Evolutionary conservation across 2,113 vertebrate species (phyloP), one percentile per base, ranked within the genome.

Genomic region (Antennarius striatus): DNA sequence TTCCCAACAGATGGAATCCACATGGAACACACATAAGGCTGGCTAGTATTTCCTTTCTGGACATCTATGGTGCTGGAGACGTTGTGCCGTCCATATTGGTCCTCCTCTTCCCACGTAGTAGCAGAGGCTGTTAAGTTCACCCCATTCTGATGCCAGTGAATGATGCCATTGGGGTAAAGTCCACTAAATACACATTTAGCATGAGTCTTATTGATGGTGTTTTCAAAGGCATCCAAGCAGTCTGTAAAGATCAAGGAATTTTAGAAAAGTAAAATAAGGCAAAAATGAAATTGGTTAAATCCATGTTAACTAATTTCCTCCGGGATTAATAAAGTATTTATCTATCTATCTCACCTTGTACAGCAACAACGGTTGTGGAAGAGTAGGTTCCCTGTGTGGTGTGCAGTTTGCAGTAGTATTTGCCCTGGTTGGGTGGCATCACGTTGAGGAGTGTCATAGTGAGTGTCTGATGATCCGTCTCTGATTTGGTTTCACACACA

Each of bases 321-420:
- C n/a, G n/a, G n/a, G n/a, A n/a, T n/a, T n/a, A n/a, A n/a, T n/a
- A n/a, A n/a, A n/a, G n/a, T n/a, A n/a, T n/a, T n/a, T n/a, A n/a
- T n/a, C n/a, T n/a, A n/a, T n/a, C n/a, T n/a, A n/a, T n/a, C 83
- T 84, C 42, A 91, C 89, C 74, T 71, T 75, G 40, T 5, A 86
- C 22, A 5, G 0, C 55, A 3, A 91, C 13, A 1, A 0, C 0
- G 16, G 65, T 77, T 0, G 0, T 8, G 0, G 0, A 4, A 0
- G 0, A 0, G 0, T 0, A 0, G 0, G 0, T 0, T 49, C 75
- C 86, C 0, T 0, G 0, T 0, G 0, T 32, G 40, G 79, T 42
- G 9, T 0, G 67, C 0, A 90, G 2, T 16, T 90, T 89, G 63
- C 89, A 91, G 49, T 65, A 1, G 68, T 90, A 91, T 0, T 6